These are phyloP conservation scores for Linurgus olivaceus DNA, from an alignment of 2,797 vertebrate species.

Conservation along the genomic window DNA sequence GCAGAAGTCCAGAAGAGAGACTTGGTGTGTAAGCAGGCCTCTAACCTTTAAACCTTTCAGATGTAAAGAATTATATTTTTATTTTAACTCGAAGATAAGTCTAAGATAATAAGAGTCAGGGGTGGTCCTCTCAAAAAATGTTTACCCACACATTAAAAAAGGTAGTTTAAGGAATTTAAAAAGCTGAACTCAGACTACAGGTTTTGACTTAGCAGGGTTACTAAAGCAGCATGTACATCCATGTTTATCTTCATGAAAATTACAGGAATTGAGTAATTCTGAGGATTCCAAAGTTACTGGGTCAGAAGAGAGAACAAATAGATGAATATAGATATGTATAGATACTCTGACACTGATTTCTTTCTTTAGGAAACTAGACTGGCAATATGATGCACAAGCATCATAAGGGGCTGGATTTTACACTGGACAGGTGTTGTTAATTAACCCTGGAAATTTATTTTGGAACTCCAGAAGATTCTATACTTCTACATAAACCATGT, in stretches of 20 bases:
- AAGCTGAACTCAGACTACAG: background rate
- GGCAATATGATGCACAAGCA: background rate
- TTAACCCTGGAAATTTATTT: background rate
- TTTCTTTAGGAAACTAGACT: background rate
- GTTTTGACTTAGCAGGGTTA: background rate
- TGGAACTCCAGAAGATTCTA: background rate
- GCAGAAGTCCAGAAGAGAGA: background rate
- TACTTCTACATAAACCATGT: background rate
- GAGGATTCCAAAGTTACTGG: background rate
- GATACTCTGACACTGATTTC: background rate
- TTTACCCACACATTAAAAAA: rapidly evolving
- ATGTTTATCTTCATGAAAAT: background rate
- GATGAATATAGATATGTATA: background rate
- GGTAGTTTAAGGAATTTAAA: background rate
- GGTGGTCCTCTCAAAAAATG: background rate
- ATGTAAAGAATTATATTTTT: background rate
- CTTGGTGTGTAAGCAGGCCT: background rate
- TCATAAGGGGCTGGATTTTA: background rate
- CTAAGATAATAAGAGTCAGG: background rate
- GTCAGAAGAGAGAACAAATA: background rate
- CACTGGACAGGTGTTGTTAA: background rate
- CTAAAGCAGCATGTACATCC: background rate
- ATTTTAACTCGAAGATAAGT: background rate
- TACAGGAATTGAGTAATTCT: background rate
- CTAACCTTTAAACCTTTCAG: background rate